Evolutionary conservation across 2,797 vertebrate genomes (phyloP).

Genomic region (Diceros bicornis): DNA sequence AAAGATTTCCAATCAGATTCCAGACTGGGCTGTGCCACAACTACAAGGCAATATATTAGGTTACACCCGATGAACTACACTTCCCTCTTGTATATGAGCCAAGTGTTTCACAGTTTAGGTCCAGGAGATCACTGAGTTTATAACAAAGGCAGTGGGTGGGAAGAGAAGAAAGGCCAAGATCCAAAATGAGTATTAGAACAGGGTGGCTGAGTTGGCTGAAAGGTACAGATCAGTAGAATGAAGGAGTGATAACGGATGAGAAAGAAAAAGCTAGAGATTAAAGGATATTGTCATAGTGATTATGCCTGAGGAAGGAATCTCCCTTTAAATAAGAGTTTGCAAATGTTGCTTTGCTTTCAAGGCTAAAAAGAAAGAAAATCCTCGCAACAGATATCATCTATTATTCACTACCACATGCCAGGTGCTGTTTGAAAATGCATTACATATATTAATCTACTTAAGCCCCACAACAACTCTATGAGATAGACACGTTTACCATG

Average conservation of each 20-base stretch:
- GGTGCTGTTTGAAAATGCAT: neutral
- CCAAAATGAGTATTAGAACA: neutral
- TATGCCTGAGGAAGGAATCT: neutral
- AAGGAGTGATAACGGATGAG: neutral
- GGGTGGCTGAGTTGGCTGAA: neutral
- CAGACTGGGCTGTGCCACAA: neutral
- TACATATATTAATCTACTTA: neutral
- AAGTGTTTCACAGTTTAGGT: neutral
- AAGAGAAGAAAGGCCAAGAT: constrained; percentile 25
- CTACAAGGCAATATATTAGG: neutral
- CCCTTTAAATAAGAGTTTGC: neutral
- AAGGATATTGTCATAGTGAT: neutral
- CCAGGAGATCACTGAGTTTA: neutral
- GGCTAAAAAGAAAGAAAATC: constrained; percentile 51
- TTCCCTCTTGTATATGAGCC: neutral
- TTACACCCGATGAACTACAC: neutral
- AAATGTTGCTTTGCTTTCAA: neutral
- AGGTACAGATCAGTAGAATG: neutral
- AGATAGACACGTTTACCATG: neutral
- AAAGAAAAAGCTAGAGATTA: constrained; percentile 2
- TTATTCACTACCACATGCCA: neutral
- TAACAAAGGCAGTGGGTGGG: neutral
- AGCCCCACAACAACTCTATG: neutral
- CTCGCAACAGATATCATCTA: constrained; percentile 8
- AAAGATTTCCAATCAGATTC: neutral